phyloP scores from a whole-genome alignment of 1,140 invertebrate genomes.

The Macrosteles quadrilineatus region DNA sequence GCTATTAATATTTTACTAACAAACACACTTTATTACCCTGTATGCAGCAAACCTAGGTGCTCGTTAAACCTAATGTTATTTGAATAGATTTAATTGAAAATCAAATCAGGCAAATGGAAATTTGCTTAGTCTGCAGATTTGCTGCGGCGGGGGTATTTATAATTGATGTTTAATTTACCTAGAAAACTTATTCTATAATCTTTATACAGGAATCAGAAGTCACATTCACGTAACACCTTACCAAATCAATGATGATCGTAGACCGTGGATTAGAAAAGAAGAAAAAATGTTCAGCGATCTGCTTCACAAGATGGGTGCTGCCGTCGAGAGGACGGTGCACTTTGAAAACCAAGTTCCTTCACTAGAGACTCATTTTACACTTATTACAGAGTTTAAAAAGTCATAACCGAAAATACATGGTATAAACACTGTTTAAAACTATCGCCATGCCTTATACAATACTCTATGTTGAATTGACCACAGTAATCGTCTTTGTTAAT shows the following conservation, averaged over 20 bases:
- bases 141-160: no score
- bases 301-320: slow-evolving; percentile 63
- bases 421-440: not conserved
- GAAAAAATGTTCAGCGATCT: slow-evolving; percentile 71
- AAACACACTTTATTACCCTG: no score
- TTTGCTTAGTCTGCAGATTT: no score
- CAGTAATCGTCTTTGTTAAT: no score
- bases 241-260: slow-evolving; percentile 70
- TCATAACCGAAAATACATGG: not conserved
- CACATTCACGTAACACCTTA: slow-evolving; percentile 83
- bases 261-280: slow-evolving; percentile 81
- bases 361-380: slow-evolving; percentile 69
- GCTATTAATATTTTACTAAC: no score
- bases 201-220: slow-evolving; percentile 60
- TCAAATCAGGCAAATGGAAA: no score
- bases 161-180: no score
- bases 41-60: no score
- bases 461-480: no score
- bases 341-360: slow-evolving; percentile 63
- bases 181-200: no score
- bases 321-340: slow-evolving; percentile 62
- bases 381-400: slow-evolving; percentile 59
- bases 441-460: not conserved
- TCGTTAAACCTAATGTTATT: no score
- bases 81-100: no score